These are phyloP conservation scores for Elaphurus davidianus DNA, from an alignment of 2,113 vertebrate species.

Conservation along the genomic window DNA sequence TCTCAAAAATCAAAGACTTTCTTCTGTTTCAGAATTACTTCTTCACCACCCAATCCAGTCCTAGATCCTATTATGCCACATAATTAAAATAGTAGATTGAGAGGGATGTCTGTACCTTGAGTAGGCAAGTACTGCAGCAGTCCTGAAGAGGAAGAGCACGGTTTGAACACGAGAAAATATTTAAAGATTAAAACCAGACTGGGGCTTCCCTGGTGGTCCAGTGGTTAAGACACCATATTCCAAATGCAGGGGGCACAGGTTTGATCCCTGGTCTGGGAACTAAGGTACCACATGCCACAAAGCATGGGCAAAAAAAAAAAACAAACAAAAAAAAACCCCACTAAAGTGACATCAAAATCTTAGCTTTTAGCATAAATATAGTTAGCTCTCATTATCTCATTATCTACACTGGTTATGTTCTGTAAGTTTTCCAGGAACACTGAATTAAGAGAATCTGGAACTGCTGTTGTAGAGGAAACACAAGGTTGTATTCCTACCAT, in stretches of 20 bases:
- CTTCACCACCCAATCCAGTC: background rate
- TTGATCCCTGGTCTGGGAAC: background rate
- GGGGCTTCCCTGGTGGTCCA: background rate
- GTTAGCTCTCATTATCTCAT: background rate
- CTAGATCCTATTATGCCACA: background rate
- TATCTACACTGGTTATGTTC: background rate
- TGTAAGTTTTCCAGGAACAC: background rate
- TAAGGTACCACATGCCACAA: background rate
- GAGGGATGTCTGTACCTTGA: background rate
- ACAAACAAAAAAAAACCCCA: fast-evolving
- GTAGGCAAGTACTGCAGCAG: background rate
- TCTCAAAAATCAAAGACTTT: background rate
- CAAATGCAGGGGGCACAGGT: background rate
- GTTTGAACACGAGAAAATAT: background rate
- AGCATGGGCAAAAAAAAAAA: background rate
- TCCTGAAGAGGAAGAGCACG: background rate
- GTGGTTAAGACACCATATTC: background rate
- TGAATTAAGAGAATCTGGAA: background rate
- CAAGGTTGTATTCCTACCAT: background rate
- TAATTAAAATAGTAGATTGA: background rate
- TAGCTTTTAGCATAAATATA: background rate
- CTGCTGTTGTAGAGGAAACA: background rate
- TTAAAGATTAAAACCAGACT: background rate
- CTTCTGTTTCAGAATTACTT: background rate
- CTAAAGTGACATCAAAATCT: background rate